A percentile compares a stretch with the other conserved stretches of the same genome.
phyloP scores from a whole-genome alignment of 2,888 invertebrate species.

The Pheosia gnoma region DNA sequence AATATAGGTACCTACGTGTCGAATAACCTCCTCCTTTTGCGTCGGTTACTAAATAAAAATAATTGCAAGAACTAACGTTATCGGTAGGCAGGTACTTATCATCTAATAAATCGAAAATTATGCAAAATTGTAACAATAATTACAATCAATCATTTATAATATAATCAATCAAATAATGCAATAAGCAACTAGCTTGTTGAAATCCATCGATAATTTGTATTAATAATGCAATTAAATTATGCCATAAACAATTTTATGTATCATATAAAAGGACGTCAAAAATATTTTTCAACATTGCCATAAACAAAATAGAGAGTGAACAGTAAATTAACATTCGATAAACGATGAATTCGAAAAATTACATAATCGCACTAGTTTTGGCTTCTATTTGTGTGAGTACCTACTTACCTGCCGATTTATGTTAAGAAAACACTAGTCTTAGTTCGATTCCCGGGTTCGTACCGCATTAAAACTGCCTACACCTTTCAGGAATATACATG shows the following conservation, averaged over 20 bases:
- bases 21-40: too few relatives aligned
- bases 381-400: neutral
- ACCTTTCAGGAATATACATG: too few relatives aligned
- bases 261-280: constrained; percentile 16
- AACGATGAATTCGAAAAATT: neutral
- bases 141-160: neutral
- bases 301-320: neutral
- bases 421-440: neutral
- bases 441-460: neutral
- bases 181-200: neutral
- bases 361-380: neutral
- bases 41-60: too few relatives aligned
- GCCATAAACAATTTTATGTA: neutral
- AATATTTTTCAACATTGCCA: neutral
- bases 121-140: too few relatives aligned
- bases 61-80: too few relatives aligned
- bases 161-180: neutral
- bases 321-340: neutral
- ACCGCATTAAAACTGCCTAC: too few relatives aligned
- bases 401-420: neutral
- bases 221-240: neutral
- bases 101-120: too few relatives aligned
- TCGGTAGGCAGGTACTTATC: too few relatives aligned
- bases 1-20: too few relatives aligned
- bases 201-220: neutral